phyloP scores from a whole-genome alignment of 2,113 vertebrate species.

The Bungarus multicinctus region DNA sequence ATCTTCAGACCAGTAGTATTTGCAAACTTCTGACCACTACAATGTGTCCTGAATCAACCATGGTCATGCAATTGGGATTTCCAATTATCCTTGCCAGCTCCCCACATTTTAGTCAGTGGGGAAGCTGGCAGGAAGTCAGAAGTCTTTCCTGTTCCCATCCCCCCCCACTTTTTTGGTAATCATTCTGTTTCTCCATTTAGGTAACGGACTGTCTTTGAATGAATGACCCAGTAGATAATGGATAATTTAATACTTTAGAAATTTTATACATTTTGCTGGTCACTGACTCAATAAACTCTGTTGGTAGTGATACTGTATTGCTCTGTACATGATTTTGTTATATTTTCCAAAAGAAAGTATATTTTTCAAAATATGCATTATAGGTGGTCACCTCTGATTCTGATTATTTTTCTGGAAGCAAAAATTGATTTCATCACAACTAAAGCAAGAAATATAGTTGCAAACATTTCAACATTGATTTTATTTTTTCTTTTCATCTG shows the following conservation, averaged over 20 bases:
- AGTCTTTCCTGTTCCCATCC: neutral
- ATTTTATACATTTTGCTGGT: neutral
- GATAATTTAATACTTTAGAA: neutral
- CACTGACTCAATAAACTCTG: neutral
- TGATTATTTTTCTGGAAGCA: neutral
- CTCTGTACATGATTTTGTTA: neutral
- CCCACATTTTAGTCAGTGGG: neutral
- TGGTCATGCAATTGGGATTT: neutral
- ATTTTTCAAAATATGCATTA: neutral
- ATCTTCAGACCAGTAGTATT: neutral
- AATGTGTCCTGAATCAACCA: neutral
- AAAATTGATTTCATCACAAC: neutral
- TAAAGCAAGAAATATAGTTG: rapidly evolving
- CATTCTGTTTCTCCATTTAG: neutral
- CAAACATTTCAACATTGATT: neutral
- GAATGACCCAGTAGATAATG: neutral
- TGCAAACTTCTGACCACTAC: neutral
- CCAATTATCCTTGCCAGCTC: neutral
- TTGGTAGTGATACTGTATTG: neutral
- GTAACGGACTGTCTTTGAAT: neutral
- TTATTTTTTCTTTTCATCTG: neutral
- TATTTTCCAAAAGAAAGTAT: neutral
- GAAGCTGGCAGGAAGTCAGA: neutral
- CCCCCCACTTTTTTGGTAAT: neutral
- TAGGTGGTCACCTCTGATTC: neutral